Conservation (phyloP, 2,888 invertebrate species). For the Empis livida region DNA sequence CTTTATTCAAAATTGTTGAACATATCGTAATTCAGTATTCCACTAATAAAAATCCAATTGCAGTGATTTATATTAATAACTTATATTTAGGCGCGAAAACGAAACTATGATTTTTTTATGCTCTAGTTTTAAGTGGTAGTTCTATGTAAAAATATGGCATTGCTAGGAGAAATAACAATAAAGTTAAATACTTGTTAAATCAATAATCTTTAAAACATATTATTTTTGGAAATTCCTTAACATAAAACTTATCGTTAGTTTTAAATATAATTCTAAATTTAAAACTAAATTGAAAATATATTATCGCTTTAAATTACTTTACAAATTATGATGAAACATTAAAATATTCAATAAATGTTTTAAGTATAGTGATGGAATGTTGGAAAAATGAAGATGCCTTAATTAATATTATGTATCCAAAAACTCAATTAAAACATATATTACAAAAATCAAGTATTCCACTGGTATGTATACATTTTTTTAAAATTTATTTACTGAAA, state of each 20-base stretch:
- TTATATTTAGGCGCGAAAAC: too few relatives aligned
- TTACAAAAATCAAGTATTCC: constrained; percentile 32
- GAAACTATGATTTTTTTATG: too few relatives aligned
- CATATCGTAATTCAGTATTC: too few relatives aligned
- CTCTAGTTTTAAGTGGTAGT: not conserved
- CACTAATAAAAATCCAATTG: too few relatives aligned
- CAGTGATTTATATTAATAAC: too few relatives aligned
- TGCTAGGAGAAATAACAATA: too few relatives aligned
- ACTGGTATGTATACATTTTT: constrained; percentile 24
- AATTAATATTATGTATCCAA: constrained; percentile 27
- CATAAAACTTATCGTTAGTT: too few relatives aligned
- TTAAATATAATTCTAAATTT: not conserved
- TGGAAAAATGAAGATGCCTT: constrained; percentile 29
- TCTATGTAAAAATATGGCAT: too few relatives aligned
- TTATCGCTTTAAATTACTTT: too few relatives aligned
- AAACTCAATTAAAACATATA: constrained; percentile 26
- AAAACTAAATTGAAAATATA: too few relatives aligned
- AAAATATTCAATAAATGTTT: not conserved
- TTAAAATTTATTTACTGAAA: not conserved
- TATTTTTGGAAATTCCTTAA: not conserved
- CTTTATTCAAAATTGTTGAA: too few relatives aligned
- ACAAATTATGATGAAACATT: not conserved
- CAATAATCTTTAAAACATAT: not conserved
- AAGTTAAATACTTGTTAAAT: not conserved
- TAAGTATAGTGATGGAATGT: constrained; percentile 23